Evolutionary conservation across 1,140 invertebrate species (phyloP), one percentile per base, ranked within the genome.

Genomic region (Drosophila ohnishii): DNA sequence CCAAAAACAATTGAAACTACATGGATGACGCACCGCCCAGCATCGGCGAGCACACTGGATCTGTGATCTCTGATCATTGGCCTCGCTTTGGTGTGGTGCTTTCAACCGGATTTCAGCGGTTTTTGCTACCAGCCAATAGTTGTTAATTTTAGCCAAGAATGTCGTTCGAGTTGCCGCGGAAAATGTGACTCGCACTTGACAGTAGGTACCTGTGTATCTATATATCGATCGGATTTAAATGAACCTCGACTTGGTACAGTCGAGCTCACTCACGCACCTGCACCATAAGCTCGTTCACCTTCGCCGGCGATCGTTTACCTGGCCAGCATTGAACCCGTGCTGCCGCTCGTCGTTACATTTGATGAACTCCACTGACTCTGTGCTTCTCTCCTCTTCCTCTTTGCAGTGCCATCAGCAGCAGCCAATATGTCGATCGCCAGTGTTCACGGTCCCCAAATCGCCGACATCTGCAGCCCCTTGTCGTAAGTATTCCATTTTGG

Each of bases 371-470:
- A 65, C 58, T 69, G 56, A 73, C 40, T 60, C 59, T 63, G 1
- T 35, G n/a, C 14, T 59, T 55, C 37, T 51, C 32, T 53, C 44
- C 57, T 59, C 51, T 55, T 55, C 56, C 47, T 63, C 39, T 64
- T 79, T 91, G 66, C 80, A 86, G 82, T 91, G 57, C 71, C 90
- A 80, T 79, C 77, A 85, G 51, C 78, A 86, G 51, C 85, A 78
- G 55, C 90, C 82, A 88, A 82, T 55, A 91, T 91, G 90, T 91
- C 90, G 79, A 81, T 91, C 73, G 90, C 90, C 51, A 91, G 90
- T 72, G 90, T 91, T 66, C 90, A 91, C 66, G 89, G 74, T 80
- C 90, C 90, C 65, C 90, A 91, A 88, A 90, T 91, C 63, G 74
- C 90, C 59, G 90, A 91, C 76, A 85, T 91, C 70, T 91, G 78